Evolutionary conservation across 2,797 vertebrate genomes (phyloP), one percentile per base, ranked within the genome.

Genomic region (Gallinago solitaria): DNA sequence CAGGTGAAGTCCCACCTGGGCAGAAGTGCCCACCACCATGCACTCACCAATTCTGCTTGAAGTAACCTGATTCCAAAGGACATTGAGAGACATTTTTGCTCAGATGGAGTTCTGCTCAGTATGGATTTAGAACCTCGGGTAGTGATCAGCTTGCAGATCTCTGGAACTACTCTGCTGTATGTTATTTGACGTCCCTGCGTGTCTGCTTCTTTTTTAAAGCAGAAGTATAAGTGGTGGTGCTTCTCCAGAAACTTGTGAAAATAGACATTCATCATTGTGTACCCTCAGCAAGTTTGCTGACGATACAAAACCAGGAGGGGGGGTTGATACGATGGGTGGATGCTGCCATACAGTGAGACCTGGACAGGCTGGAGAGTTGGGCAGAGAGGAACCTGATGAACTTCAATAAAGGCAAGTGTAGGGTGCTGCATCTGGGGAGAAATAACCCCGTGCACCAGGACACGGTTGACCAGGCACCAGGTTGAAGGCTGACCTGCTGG

Each of bases 1-100:
- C 6, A 68, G 15, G 6, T 24, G 0, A 67, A 60, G 50, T 64
- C 56, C 78, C 35, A 56, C 35, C n/a, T 51, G 33, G 37, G 50
- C 47, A 60, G 50, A 73, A 2, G 1, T 56, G 45, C 60, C 45
- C 54, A 32, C 45, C 54, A 32, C 50, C 45, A 3, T 14, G 30
- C 1, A 4, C 45, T 73, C 35, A 11, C 23, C 12, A 12, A 57
- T 90, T 87, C 5, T 37, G 20, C 64, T 80, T 80, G 60, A 24
- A 63, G 23, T 69, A 60, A 64, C 48, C 60, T 17, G 6, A 9
- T 92, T 75, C 68, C 32, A 27, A 16, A 88, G 76, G 37, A 68
- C 9, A 0, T 4, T 35, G 61, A 56, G 30, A 65, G 47, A 14
- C 0, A 0, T 35, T 11, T 90, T 74, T 85, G 56, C n/a, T 75